Percentiles rank a stretch among this genome's conserved stretches.
Evolutionary conservation across 2,113 vertebrate species (phyloP).

Genomic region (Triplophysa tibetana): DNA sequence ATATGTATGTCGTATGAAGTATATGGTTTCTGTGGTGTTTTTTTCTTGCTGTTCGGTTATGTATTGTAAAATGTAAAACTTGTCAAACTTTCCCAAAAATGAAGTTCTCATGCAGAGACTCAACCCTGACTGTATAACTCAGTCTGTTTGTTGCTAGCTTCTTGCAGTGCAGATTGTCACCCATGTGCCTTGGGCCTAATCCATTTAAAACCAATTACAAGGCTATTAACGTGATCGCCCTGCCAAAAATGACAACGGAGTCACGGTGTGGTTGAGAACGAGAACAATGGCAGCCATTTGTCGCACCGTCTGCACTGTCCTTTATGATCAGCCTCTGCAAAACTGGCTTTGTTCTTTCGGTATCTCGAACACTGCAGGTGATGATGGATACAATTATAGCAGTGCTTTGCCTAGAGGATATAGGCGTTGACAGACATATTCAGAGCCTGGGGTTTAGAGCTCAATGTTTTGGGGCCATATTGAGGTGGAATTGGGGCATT

Average conservation of each 20-base stretch:
- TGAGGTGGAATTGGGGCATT: slow-evolving; percentile 48
- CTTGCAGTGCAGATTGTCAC: slow-evolving; percentile 49
- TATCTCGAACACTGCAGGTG: slow-evolving; percentile 51
- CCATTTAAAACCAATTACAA: slow-evolving; percentile 77
- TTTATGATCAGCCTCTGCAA: slow-evolving; percentile 30
- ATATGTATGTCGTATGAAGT: too few species aligned
- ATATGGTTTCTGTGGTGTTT: too few species aligned
- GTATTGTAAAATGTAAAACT: too few species aligned
- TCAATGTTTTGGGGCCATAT: slow-evolving; percentile 52
- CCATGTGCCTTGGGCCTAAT: slow-evolving; percentile 58
- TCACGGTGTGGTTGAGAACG: slow-evolving; percentile 38
- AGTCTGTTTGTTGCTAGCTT: slow-evolving; percentile 56
- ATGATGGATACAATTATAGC: slow-evolving; percentile 61
- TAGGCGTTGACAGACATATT: slow-evolving; percentile 63
- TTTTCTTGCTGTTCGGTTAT: background rate
- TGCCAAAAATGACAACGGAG: slow-evolving; percentile 68
- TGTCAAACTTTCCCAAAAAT: too few species aligned
- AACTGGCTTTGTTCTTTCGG: slow-evolving; percentile 36
- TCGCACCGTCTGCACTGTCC: slow-evolving; percentile 13
- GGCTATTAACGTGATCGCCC: slow-evolving; percentile 67
- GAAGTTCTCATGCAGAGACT: background rate
- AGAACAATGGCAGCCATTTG: slow-evolving; percentile 48
- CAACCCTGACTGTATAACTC: slow-evolving; percentile 32
- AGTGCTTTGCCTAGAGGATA: slow-evolving; percentile 51
- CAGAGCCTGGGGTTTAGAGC: slow-evolving; percentile 53